Conservation (phyloP, 1,140 invertebrate genomes). For the Drosophila ambigua region DNA sequence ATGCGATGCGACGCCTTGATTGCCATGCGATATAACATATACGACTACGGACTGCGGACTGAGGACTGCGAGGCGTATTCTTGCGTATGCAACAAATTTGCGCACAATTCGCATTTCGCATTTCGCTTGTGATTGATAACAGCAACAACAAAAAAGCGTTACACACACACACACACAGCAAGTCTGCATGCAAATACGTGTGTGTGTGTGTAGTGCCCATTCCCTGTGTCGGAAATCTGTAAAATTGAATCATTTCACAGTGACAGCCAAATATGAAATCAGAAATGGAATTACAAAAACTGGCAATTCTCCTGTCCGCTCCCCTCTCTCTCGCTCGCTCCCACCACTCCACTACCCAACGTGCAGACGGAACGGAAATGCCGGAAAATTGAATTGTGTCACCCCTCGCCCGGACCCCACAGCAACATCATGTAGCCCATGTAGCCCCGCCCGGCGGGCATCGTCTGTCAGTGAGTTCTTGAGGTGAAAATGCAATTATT, state of each 20-base stretch:
- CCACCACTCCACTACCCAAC: background rate
- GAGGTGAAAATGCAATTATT: slow-evolving; percentile 81
- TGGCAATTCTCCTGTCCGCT: slow-evolving; percentile 1
- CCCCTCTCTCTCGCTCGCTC: background rate
- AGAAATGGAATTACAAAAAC: slow-evolving; percentile 71
- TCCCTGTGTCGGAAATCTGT: slow-evolving; percentile 54
- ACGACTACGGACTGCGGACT: too few species aligned
- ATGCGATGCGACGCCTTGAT: slow-evolving; percentile 25
- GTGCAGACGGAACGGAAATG: slow-evolving; percentile 67
- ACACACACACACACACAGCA: slow-evolving; percentile 7
- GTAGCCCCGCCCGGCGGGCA: slow-evolving; percentile 10
- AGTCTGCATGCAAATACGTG: slow-evolving; percentile 57
- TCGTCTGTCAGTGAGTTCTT: slow-evolving; percentile 76
- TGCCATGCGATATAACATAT: slow-evolving; percentile 42
- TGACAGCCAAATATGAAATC: slow-evolving; percentile 80
- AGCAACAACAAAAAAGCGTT: slow-evolving; percentile 16
- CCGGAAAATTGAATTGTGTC: slow-evolving; percentile 76
- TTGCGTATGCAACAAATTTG: slow-evolving; percentile 56
- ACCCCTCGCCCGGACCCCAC: slow-evolving; percentile 12
- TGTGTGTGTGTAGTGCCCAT: background rate
- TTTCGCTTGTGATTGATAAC: slow-evolving; percentile 48
- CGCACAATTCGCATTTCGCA: slow-evolving; percentile 54
- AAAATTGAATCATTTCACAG: slow-evolving; percentile 78
- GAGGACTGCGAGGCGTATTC: slow-evolving; percentile 16
- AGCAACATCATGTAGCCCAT: background rate